Base-by-base conservation (phyloP, 1,140 invertebrate species). In the Orchestia grillus region DNA sequence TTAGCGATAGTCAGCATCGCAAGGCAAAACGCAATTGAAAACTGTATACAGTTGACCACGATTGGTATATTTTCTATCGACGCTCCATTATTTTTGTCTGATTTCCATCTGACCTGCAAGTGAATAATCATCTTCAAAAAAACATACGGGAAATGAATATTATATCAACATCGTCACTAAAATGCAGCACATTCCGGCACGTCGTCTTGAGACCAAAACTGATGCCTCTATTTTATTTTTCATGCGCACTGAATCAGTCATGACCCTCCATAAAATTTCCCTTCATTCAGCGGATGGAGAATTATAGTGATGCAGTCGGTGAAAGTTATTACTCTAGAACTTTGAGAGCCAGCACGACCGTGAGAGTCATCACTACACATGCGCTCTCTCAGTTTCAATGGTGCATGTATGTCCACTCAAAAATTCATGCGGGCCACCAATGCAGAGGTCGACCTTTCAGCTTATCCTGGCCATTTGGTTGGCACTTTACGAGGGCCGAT, bases 371-470 rank as follows among this genome's bases (percentile, higher is more conserved):
- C 36, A 28, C 62, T 77, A 28, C 11, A 28, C 62, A 77, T 23
- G 62, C 11, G 62, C 15, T 36, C 62, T 3, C 62, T 77, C 62
- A 77, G 62, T 77, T 77, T 77, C 62, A 77, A 77, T 3, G 11
- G 1, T 77, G 62, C 28, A 28, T 77, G 62, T 77, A 28, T 23
- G 62, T 28, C 62, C 62, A 77, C 43, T 90, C 88, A 44, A 90
- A 90, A 90, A 90, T 90, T 90, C 88, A 44, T 41, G 43, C 41
- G 28, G 36, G 88, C 88, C 88, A 90, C 88, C 42, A 90, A 90
- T 90, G 88, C 41, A 90, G 43, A 36, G 88, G 88, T 90, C 41
- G 88, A 44, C 88, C 88, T 90, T 42, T 16, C 41, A 43, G 36
- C 88, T 44, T 41, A 8, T 90, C 8, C 88, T 44, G 41, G 88